phyloP scores from a whole-genome alignment of 2,113 vertebrate species.

The Cavia porcellus region DNA sequence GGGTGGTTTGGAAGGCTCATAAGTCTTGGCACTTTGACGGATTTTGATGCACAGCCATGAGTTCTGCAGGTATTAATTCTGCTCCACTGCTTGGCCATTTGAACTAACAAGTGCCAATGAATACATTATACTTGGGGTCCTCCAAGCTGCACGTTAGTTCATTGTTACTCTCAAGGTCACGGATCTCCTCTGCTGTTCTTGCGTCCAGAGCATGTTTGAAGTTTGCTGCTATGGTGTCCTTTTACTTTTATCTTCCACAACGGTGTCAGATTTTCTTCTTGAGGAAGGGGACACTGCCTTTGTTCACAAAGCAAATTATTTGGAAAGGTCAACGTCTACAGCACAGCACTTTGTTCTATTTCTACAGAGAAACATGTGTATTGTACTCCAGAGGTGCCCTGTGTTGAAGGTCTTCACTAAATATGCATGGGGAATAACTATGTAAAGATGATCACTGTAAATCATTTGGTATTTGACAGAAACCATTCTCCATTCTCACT shows the following conservation, averaged over 20 bases:
- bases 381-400: constrained; percentile 13
- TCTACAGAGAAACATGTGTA: constrained; percentile 43
- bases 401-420: constrained; percentile 9
- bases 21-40: constrained; percentile 43
- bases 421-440: constrained; percentile 16
- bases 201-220: constrained; percentile 52
- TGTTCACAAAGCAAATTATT: constrained; percentile 65
- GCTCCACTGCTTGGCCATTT: constrained; percentile 67
- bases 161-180: constrained; percentile 41
- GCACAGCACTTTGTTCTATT: not conserved
- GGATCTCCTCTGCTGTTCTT: constrained; percentile 59
- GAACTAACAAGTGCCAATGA: constrained; percentile 73
- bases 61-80: constrained; percentile 73
- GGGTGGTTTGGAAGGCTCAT: constrained; percentile 47
- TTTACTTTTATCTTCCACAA: constrained; percentile 60
- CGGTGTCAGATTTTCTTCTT: not conserved
- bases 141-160: constrained; percentile 33
- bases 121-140: constrained; percentile 63
- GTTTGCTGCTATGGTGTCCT: constrained; percentile 11
- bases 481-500: not conserved
- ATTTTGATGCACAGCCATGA: constrained; percentile 68
- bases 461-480: constrained; percentile 54
- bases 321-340: constrained; percentile 58
- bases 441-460: constrained; percentile 53
- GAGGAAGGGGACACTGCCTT: constrained; percentile 60